Base-by-base conservation (phyloP, 92 coral and sea anemone species). In the Parazoanthus darwini region DNA sequence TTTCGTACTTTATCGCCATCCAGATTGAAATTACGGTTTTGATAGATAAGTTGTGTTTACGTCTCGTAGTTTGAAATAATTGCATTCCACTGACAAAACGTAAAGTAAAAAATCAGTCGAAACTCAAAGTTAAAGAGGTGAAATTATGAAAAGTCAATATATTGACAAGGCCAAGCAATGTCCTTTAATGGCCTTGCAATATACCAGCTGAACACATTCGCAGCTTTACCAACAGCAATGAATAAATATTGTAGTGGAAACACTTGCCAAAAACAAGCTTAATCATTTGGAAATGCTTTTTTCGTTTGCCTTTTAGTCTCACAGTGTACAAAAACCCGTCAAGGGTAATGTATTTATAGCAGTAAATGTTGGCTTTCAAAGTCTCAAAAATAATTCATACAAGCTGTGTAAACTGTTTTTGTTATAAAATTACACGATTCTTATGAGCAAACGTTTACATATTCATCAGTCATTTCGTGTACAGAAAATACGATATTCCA, bases 281-380 rank as follows among this genome's bases (percentile, higher is more conserved):
- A 14, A 79, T 79, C 63, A 50, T 79, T 48, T 26, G 66, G 23
- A 79, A 79, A 79, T 79, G 18, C 63, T 67, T 51, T 79, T 16
- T 79, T 79, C 67, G 82, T 79, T 79, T 48, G 82, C 66, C 6
- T 79, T 79, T 46, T n/a, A 8, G 82, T 79, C 82, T 79, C 43
- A 44, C 68, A 79, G 3, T 26, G 58, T 26, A 43, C 37, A 3
- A 48, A 79, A 26, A 3, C 1, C 33, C 43, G 2, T 42, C 2
- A 79, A 79, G 38, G 37, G 22, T 15, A 79, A 79, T 33, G 20
- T 33, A 15, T 79, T 50, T 23, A 18, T 74, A 6, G 42, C n/a
- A 74, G 26, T 16, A 8, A 14, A 25, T 37, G 43, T 76, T 29
- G 37, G 43, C 26, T 76, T 76, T 76, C 23, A 75, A 38, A 23